These are phyloP conservation scores for Campoplex nolae DNA, from an alignment of 2,888 invertebrate species.

Conservation along the genomic window DNA sequence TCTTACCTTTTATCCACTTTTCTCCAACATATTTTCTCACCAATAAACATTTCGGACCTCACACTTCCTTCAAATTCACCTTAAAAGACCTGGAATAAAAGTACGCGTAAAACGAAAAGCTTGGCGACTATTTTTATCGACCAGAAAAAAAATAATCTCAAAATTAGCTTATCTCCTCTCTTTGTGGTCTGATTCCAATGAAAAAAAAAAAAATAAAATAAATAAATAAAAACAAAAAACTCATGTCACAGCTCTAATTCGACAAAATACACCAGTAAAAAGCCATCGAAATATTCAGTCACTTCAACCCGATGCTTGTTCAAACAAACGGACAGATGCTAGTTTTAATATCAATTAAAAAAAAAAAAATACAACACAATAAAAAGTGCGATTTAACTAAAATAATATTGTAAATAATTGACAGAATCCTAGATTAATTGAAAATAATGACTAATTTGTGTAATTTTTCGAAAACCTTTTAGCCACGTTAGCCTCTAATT, in stretches of 20 bases:
- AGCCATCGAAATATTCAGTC: not conserved
- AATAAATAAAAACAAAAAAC: too few species aligned
- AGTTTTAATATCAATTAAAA: not conserved
- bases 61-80: too few species aligned
- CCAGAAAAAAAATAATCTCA: not conserved
- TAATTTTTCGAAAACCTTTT: not conserved
- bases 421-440: not conserved
- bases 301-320: not conserved
- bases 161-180: too few species aligned
- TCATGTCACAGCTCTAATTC: not conserved
- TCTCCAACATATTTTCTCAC: not conserved
- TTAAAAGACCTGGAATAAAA: too few species aligned
- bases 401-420: too few species aligned
- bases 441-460: not conserved
- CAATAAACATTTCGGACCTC: too few species aligned
- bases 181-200: too few species aligned
- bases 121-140: too few species aligned
- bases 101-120: too few species aligned
- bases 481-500: not conserved
- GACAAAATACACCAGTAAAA: not conserved
- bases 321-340: not conserved
- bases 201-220: too few species aligned
- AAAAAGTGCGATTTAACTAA: not conserved
- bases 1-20: too few species aligned
- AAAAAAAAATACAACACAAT: not conserved